phyloP scores from a whole-genome alignment of 1,140 invertebrate species.

The Scaptomyza pallida region DNA sequence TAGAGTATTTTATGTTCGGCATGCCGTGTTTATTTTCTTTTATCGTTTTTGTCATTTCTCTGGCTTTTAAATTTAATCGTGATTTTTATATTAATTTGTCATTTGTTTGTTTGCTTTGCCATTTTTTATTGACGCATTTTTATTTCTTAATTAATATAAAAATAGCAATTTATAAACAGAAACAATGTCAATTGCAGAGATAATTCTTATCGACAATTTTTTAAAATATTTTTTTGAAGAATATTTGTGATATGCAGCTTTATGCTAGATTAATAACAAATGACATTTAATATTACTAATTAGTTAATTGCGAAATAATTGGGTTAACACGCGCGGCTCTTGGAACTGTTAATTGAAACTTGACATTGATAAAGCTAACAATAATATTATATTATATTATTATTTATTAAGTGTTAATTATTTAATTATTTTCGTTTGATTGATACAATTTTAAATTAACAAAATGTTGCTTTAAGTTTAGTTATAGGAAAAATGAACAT shows the following conservation, averaged over 20 bases:
- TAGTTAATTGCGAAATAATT: neutral
- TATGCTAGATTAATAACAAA: no score
- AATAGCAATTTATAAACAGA: conserved; percentile 31
- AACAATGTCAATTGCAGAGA: neutral
- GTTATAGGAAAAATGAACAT: no score
- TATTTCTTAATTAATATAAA: conserved; percentile 44
- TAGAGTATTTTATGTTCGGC: no score
- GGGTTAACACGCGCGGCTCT: neutral
- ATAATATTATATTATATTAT: no score
- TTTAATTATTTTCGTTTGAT: no score
- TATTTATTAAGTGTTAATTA: no score
- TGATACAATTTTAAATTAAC: no score
- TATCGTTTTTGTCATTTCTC: conserved; percentile 7
- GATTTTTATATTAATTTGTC: conserved; percentile 15
- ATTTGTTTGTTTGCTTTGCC: conserved; percentile 5
- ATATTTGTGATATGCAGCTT: no score
- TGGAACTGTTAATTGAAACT: neutral
- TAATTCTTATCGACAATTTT: no score
- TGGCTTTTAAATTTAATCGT: conserved; percentile 26
- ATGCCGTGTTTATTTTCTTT: conserved; percentile 31
- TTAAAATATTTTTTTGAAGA: no score
- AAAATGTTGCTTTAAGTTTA: no score
- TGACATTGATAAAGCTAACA: neutral
- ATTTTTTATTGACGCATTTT: conserved; percentile 32
- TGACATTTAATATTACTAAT: neutral